Evolutionary conservation across 1,140 invertebrate genomes (phyloP), one percentile per base, ranked within the genome.

Genomic region (Wasmannia auropunctata): DNA sequence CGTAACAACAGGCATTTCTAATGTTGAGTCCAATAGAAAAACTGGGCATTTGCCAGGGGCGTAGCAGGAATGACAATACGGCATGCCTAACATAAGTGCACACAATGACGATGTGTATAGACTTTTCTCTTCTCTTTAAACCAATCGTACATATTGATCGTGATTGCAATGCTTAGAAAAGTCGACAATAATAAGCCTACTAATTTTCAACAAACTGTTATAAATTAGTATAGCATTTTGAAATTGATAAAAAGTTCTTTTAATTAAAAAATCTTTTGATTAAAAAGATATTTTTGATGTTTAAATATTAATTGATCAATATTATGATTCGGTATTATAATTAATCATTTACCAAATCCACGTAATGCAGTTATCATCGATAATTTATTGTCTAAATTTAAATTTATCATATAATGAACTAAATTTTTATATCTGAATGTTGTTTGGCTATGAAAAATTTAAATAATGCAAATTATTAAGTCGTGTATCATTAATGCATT

Each of bases 31-130:
- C 51, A 86, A 90, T 88, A 89, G 80, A 89, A 89, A 90, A 90
- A 90, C 87, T 89, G 88, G 85, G 87, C 85, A 87, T 70, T 62
- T 88, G 88, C 88, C 88, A 88, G 88, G 31, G 65, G 51, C 87
- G 72, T 85, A 56, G 85, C 22, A 34, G 58, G 87, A 90, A 90
- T 90, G 54, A 87, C 74, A 90, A 90, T 90, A 89, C 70, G 70
- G n/a, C 22, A 56, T 51, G 54, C 69, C 79, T 56, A n/a, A n/a
- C n/a, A n/a, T n/a, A 56, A 54, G 46, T 46, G 46, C 28, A 54
- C 49, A 58, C 58, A 46, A 75, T 65, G 56, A 58, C 43, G 67
- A 62, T 60, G 46, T 31, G 37, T 34, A 67, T 25, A 28, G 10
- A 51, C 31, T 76, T 51, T 40, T 75, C 51, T 69, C 54, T 54